These are phyloP conservation scores for Hippocampus guttulatus DNA, from an alignment of 2,113 vertebrate genomes.

Conservation along the genomic window DNA sequence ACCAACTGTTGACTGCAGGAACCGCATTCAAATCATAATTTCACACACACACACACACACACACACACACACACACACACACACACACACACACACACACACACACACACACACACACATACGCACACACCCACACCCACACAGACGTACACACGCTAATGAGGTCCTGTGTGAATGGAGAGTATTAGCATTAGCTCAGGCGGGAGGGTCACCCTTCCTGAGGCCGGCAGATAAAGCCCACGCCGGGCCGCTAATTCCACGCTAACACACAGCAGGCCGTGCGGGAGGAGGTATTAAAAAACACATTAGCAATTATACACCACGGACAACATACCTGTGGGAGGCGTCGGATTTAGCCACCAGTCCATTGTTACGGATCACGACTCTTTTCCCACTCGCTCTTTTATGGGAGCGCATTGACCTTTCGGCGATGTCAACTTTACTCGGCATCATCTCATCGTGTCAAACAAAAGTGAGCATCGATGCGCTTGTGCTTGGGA, in stretches of 20 bases:
- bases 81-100: not conserved
- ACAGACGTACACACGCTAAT: not conserved
- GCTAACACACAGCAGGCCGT: not conserved
- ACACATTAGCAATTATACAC: not conserved
- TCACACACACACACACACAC: not conserved
- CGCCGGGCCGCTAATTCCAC: not conserved
- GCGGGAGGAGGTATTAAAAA: not conserved
- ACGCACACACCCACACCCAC: no score
- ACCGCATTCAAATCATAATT: not conserved
- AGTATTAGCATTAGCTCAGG: not conserved
- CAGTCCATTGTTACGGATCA: not conserved
- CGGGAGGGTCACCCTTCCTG: not conserved
- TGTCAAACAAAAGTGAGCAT: not conserved
- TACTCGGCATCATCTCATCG: not conserved
- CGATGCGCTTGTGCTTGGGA: not conserved
- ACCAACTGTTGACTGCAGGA: not conserved
- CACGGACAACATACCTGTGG: not conserved
- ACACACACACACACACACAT: not conserved
- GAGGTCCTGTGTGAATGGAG: not conserved
- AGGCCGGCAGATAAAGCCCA: not conserved
- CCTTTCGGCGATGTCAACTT: not conserved
- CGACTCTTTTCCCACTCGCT: not conserved
- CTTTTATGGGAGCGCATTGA: not conserved
- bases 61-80: no score
- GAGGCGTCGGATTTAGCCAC: not conserved